Percentiles rank a stretch among this genome's conserved stretches.
These are phyloP conservation scores for Drosophila multiciliata DNA, from an alignment of 2,888 invertebrate species.

Conservation along the genomic window DNA sequence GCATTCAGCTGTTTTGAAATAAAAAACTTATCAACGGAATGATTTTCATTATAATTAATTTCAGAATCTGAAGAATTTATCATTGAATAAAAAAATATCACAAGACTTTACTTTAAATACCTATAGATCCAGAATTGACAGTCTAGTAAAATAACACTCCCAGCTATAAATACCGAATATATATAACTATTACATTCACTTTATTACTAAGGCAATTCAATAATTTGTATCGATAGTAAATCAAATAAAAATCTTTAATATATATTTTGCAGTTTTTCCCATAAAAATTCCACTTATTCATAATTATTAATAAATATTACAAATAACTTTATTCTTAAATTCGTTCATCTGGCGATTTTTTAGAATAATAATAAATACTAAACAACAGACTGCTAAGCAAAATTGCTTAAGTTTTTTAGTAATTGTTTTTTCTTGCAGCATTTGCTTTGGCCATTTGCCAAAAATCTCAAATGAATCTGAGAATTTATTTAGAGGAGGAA, in stretches of 20 bases:
- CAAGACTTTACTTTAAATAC: background rate
- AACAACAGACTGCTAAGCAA: slow-evolving; percentile 27
- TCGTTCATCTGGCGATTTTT: slow-evolving; percentile 16
- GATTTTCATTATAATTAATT: background rate
- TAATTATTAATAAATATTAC: slow-evolving; percentile 27
- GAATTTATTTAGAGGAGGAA: slow-evolving; percentile 1
- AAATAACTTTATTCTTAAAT: slow-evolving; percentile 17
- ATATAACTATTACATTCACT: background rate
- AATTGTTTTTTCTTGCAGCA: slow-evolving; percentile 12
- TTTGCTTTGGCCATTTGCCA: slow-evolving; percentile 48
- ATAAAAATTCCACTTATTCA: slow-evolving; percentile 11
- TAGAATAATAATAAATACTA: slow-evolving; percentile 42
- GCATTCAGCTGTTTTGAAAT: slow-evolving; percentile 15
- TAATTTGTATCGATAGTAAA: background rate
- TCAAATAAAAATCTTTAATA: background rate
- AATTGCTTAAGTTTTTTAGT: slow-evolving; percentile 3
- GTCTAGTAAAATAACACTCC: background rate
- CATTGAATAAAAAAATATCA: background rate
- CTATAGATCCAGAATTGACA: background rate
- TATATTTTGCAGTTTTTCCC: background rate
- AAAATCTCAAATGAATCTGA: slow-evolving; percentile 35
- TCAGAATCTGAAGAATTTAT: background rate
- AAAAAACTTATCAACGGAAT: slow-evolving; percentile 7
- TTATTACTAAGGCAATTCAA: background rate
- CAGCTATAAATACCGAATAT: background rate